Evolutionary conservation across 2,797 vertebrate genomes (phyloP), one percentile per base, ranked within the genome.

Genomic region (Tiaroga cobitis): DNA sequence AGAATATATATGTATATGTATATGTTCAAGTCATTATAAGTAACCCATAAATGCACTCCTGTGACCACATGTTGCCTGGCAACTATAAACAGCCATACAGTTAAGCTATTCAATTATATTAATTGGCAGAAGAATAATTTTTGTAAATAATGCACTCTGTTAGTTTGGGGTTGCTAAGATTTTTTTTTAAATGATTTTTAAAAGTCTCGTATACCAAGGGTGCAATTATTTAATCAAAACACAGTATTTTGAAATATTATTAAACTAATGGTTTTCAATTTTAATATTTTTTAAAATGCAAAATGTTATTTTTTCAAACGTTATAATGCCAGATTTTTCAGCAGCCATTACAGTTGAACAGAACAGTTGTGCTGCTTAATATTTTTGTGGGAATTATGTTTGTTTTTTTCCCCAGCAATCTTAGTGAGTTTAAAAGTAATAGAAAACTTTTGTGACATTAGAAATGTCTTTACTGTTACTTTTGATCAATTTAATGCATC

Each of bases 1-100:
- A 56, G 2, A 7, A 39, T 6, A 7, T 13, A 2, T 0, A 2
- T 34, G n/a, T n/a, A 24, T 51, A 2, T 0, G 0, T 51, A 6
- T 26, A 19, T 37, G 37, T 37, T 37, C 37, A 34, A 75, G 18
- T 18, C 15, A 16, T 59, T 56, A 9, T 16, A 34, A n/a, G 18
- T 1, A 32, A 16, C 26, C 0, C 4, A 49, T 49, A 32, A 11
- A 74, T 32, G 18, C 26, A 11, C 26, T 51, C 9, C 18, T 74
- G 43, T 49, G 8, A 67, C 63, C 3, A 65, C 43, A 74, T 39
- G 37, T 21, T 74, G 29, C 8, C 29, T 29, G 70, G 15, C 8
- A 46, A 49, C 16, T 29, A 10, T 49, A 32, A 74, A 74, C 26
- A 74, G 43, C 26, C 26, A 74, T 51, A 51, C 18, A 32, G 1